Evolutionary conservation across 2,113 vertebrate species (phyloP).

Genomic region (Neolamprologus sp.): DNA sequence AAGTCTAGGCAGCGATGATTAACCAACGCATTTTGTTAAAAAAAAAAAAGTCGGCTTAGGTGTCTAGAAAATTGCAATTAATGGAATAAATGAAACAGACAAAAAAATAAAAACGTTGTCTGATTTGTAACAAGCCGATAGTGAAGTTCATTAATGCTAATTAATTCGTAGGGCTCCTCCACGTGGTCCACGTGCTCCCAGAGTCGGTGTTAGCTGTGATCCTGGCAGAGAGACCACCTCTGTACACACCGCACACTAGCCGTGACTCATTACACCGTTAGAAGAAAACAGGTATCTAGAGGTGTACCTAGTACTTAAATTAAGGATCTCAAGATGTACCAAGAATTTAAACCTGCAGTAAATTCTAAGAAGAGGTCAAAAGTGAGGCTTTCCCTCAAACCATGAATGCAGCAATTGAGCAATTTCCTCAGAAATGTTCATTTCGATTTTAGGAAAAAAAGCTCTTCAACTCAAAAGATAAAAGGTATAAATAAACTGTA

Average conservation of each 20-base stretch:
- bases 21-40: background rate
- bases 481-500: background rate
- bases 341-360: background rate
- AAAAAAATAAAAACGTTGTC: fast-evolving
- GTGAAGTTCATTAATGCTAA: background rate
- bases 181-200: background rate
- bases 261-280: fast-evolving
- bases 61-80: fast-evolving
- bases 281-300: fast-evolving
- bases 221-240: background rate
- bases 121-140: background rate
- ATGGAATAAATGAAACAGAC: background rate
- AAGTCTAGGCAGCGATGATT: background rate
- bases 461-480: background rate
- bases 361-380: background rate
- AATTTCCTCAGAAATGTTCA: background rate
- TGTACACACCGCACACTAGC: background rate
- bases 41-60: background rate
- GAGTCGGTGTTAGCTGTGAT: background rate
- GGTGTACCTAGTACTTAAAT: background rate
- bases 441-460: background rate
- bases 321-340: background rate
- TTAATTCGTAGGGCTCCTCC: background rate
- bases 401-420: fast-evolving
- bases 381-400: background rate